These are phyloP conservation scores for Procapra przewalskii DNA, from an alignment of 2,113 vertebrate species.

Conservation along the genomic window DNA sequence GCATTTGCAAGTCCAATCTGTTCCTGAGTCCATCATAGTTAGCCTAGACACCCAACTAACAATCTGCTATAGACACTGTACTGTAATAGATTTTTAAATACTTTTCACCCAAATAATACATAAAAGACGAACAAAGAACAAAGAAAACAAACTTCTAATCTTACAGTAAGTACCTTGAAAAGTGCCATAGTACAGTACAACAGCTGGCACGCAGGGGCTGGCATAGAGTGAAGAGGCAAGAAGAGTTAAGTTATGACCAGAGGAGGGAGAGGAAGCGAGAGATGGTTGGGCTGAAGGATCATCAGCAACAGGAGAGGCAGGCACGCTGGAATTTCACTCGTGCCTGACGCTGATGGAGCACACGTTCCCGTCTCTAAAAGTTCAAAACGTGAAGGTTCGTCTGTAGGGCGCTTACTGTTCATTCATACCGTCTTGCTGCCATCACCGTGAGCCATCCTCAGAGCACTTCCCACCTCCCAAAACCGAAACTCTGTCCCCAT, in stretches of 20 bases:
- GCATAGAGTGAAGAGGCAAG: not conserved
- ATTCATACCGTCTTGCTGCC: fast-evolving
- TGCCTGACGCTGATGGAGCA: not conserved
- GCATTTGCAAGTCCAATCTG: not conserved
- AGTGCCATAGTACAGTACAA: not conserved
- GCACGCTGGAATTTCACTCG: not conserved
- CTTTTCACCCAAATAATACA: not conserved
- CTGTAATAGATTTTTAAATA: not conserved
- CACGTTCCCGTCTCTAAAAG: not conserved
- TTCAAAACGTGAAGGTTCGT: fast-evolving
- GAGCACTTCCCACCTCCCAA: not conserved
- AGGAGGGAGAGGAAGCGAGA: not conserved
- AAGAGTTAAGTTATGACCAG: not conserved
- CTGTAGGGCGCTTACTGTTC: not conserved
- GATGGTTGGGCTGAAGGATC: not conserved
- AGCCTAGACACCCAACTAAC: not conserved
- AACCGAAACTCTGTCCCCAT: not conserved
- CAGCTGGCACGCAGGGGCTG: not conserved
- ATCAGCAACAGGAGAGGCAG: not conserved
- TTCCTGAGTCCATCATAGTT: not conserved
- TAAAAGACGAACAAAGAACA: not conserved
- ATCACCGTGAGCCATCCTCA: not conserved
- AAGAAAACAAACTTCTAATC: not conserved
- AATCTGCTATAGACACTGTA: not conserved
- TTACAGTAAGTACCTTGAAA: not conserved